Conservation (phyloP, 2,888 invertebrate genomes). For the Altica lythri region DNA sequence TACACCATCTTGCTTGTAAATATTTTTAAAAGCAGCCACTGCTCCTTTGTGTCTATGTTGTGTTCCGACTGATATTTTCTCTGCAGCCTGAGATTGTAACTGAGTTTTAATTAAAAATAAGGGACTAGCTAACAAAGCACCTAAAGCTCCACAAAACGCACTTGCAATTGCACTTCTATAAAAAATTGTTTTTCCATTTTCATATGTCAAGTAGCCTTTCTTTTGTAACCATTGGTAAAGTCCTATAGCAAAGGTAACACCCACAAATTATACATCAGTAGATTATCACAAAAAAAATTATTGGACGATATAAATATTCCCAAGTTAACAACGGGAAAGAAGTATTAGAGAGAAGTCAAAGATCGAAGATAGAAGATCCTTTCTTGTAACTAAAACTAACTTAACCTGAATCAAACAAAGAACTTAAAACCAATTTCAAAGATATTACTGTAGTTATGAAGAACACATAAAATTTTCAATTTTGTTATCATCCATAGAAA, state of each 20-base stretch:
- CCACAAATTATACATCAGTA: not conserved
- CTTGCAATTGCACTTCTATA: conserved; percentile 60
- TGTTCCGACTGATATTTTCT: conserved; percentile 80
- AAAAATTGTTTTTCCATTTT: conserved; percentile 60
- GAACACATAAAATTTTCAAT: too few relatives aligned
- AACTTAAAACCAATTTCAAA: too few relatives aligned
- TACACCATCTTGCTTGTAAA: conserved; percentile 64
- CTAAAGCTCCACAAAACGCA: conserved; percentile 68
- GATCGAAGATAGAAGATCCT: too few relatives aligned
- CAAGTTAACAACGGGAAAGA: too few relatives aligned
- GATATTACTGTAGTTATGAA: too few relatives aligned
- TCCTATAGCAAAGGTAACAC: conserved; percentile 58
- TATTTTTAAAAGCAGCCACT: conserved; percentile 59
- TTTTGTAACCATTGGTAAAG: conserved; percentile 74
- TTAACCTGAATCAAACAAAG: too few relatives aligned
- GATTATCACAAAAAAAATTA: too few relatives aligned
- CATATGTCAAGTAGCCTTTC: conserved; percentile 65
- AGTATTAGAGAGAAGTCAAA: too few relatives aligned
- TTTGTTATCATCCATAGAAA: too few relatives aligned
- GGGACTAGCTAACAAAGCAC: conserved; percentile 75
- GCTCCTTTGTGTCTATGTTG: conserved; percentile 76
- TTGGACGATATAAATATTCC: too few relatives aligned
- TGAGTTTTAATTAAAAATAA: conserved; percentile 86
- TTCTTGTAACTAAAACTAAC: too few relatives aligned
- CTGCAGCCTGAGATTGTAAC: conserved; percentile 75